phyloP scores from a whole-genome alignment of 2,888 invertebrate genomes.

The Silvanus unidentatus region DNA sequence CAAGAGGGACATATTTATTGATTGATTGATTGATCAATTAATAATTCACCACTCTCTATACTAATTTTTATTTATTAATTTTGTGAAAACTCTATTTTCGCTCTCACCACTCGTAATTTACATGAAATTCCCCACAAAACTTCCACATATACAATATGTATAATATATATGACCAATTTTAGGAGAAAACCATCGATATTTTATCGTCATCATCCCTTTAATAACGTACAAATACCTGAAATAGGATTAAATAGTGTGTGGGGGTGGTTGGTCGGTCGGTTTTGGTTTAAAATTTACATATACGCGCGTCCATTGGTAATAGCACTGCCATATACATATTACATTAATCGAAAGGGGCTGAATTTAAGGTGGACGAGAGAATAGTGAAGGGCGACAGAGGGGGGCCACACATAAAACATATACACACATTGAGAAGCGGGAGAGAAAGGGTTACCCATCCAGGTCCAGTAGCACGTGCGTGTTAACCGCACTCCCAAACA shows the following conservation, averaged over 20 bases:
- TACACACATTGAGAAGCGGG: slow-evolving; percentile 10
- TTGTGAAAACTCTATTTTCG: no score
- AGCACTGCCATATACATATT: slow-evolving; percentile 29
- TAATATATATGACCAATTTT: no score
- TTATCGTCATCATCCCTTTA: slow-evolving; percentile 9
- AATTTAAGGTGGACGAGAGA: slow-evolving; percentile 16
- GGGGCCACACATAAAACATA: slow-evolving; percentile 1
- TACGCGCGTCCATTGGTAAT: slow-evolving; percentile 18
- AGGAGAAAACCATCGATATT: no score
- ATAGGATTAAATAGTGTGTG: slow-evolving; percentile 21
- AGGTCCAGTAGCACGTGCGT: slow-evolving; percentile 44
- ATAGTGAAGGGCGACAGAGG: slow-evolving; percentile 9
- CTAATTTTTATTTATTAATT: no score
- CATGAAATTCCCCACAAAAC: no score
- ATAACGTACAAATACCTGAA: slow-evolving; percentile 28
- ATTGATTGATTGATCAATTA: no score
- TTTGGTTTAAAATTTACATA: slow-evolving; percentile 25
- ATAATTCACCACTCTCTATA: no score
- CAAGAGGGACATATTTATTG: no score
- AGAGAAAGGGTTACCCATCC: slow-evolving; percentile 32
- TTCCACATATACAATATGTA: no score
- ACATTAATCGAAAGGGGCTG: slow-evolving; percentile 33
- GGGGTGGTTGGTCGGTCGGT: not conserved
- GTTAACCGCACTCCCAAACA: slow-evolving; percentile 42
- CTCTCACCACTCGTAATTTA: no score